Evolutionary conservation across 2,888 invertebrate species (phyloP).

Genomic region (Fragum whitleyi): DNA sequence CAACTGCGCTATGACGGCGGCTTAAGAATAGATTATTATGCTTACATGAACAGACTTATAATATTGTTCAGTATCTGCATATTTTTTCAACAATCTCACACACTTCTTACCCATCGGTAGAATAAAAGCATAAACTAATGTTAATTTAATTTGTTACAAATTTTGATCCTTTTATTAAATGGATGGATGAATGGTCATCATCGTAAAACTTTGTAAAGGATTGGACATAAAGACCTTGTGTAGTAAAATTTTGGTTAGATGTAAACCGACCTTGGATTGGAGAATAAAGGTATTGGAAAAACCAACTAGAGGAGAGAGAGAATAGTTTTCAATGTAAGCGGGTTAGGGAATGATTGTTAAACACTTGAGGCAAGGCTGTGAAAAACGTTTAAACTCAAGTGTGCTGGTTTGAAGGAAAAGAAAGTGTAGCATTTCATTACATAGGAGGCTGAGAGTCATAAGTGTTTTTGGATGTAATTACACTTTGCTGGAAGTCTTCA

Average conservation of each 20-base stretch:
- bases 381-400: constrained; percentile 4
- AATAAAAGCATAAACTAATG: too few species aligned
- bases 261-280: background rate
- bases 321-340: background rate
- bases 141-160: too few species aligned
- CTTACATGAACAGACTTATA: too few species aligned
- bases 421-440: constrained; percentile 1
- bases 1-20: too few species aligned
- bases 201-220: too few species aligned
- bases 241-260: background rate
- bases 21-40: too few species aligned
- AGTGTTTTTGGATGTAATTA: constrained; percentile 4
- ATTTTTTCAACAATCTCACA: too few species aligned
- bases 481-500: background rate
- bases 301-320: background rate
- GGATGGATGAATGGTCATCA: too few species aligned
- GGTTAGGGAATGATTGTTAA: constrained; percentile 1
- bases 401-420: background rate
- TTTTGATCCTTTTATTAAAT: too few species aligned
- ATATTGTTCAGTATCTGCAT: too few species aligned
- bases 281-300: background rate
- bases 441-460: background rate
- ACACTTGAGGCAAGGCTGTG: background rate
- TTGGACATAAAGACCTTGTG: too few species aligned
- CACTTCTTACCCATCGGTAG: too few species aligned